Base-by-base conservation (phyloP, 2,113 vertebrate genomes). In the Aspiorhynchus laticeps region DNA sequence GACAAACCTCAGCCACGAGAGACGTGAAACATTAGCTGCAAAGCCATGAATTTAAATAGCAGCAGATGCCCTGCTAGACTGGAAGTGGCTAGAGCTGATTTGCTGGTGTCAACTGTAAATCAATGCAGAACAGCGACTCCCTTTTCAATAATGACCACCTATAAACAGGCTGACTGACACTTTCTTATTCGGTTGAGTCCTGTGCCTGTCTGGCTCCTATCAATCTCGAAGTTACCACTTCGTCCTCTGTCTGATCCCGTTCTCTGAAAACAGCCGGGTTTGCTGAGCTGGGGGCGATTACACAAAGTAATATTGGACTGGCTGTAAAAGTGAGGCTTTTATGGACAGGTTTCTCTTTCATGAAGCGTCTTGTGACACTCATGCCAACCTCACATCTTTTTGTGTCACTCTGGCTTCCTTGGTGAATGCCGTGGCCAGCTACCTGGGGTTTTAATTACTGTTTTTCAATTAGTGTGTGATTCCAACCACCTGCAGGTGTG, bases 361-460 rank as follows among this genome's bases (percentile, higher is more conserved):
- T 43, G 41, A 53, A 59, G 46, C 7, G 2, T 26, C 71, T 65
- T 51, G 83, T 14, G 19, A 53, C 33, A 43, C 63, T 84, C 78
- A 48, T 76, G 79, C 51, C 77, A 76, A 78, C 61, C 86, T 86
- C 56, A 83, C 59, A 75, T 78, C 89, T 87, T 90, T 73, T 76
- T 86, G 46, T 71, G 26, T 74, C 77, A 83, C 80, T 28, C 65
- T 48, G 75, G 83, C 92, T 85, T 90, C 82, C 46, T 84, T 69
- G 80, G 82, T 86, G 77, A 89, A 87, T 86, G 83, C 83, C 76
- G 79, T 88, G 86, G 88, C 91, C 81, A 71, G 87, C 87, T 88
- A 89, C 90, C 87, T 91, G 87, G 76, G 38, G 83, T 73, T 88
- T 88, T 88, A 88, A 90, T 90, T 90, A 88, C 85, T 88, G 84